These are phyloP conservation scores for Drosophila tripunctata DNA, from an alignment of 2,888 invertebrate species.

Conservation along the genomic window DNA sequence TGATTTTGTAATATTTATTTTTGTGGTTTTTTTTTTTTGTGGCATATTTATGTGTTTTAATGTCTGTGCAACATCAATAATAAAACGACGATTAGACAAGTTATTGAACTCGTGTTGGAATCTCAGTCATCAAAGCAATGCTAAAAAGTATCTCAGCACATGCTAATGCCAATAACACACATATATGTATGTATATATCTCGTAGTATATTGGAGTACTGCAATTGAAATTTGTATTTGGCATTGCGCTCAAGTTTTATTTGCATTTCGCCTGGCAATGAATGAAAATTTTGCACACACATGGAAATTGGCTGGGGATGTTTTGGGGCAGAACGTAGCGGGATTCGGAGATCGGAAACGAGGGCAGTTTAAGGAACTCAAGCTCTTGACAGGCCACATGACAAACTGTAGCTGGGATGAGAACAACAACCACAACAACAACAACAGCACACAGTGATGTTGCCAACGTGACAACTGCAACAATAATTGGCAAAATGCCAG, in stretches of 20 bases:
- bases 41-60: background rate
- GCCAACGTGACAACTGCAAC: slow-evolving; percentile 62
- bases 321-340: background rate
- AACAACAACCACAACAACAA: background rate
- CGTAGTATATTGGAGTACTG: slow-evolving; percentile 26
- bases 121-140: slow-evolving; percentile 35
- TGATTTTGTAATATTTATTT: too few species aligned
- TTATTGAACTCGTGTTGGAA: slow-evolving; percentile 41
- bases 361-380: slow-evolving; percentile 37
- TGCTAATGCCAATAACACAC: slow-evolving; percentile 51
- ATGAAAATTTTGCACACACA: slow-evolving; percentile 65
- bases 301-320: slow-evolving; percentile 50
- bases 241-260: slow-evolving; percentile 61
- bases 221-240: slow-evolving; percentile 54
- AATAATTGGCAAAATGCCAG: slow-evolving; percentile 72
- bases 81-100: slow-evolving; percentile 18
- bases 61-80: too few species aligned
- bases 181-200: background rate
- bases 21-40: background rate
- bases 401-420: slow-evolving; percentile 52
- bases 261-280: slow-evolving; percentile 66
- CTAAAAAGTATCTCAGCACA: slow-evolving; percentile 39
- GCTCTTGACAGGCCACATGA: slow-evolving; percentile 59
- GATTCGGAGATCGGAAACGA: background rate
- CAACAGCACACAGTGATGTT: too few species aligned